Conservation (phyloP, 2,888 invertebrate genomes). For the Andrena chrysosceles region DNA sequence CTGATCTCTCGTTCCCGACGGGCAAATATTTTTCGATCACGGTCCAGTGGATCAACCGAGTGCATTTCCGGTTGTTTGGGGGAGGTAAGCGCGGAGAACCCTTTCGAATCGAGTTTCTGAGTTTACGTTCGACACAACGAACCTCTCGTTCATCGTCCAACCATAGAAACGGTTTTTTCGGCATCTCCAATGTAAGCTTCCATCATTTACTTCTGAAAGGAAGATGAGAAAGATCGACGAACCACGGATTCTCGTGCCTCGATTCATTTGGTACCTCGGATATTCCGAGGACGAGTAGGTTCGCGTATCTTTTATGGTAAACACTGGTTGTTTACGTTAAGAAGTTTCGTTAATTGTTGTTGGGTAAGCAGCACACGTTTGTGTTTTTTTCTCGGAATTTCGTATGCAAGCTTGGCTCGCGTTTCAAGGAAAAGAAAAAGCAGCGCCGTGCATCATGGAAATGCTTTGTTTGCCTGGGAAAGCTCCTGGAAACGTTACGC, state of each 20-base stretch:
- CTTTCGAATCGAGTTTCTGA: neutral
- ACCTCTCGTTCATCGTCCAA: neutral
- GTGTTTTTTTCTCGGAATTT: neutral
- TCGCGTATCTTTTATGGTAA: neutral
- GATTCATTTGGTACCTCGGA: neutral
- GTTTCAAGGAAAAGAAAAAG: neutral
- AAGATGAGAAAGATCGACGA: neutral
- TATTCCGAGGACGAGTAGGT: neutral
- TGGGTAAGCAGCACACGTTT: neutral
- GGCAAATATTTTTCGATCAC: constrained; percentile 21
- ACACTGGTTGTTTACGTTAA: constrained; percentile 11
- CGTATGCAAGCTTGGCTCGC: neutral
- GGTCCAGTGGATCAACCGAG: neutral
- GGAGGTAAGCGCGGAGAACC: neutral
- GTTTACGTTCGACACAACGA: neutral
- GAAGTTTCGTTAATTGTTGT: constrained; percentile 14
- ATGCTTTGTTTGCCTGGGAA: neutral
- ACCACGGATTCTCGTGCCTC: neutral
- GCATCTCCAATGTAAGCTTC: neutral
- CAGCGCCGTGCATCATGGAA: neutral
- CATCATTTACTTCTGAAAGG: too few relatives aligned
- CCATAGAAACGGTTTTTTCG: neutral
- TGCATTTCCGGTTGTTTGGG: constrained; percentile 9
- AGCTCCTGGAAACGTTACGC: constrained; percentile 1
- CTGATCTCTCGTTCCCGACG: constrained; percentile 19